Evolutionary conservation across 2,113 vertebrate genomes (phyloP).

Genomic region (cattle (Bos taurus)): ARS-UCD2.0 NC_037339.1:73168001-73168500

Average conservation of each 20-base stretch:
- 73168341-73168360: neutral
- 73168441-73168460: slow-evolving; percentile 25
- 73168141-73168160: neutral
- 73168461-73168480: neutral
- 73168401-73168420: neutral
- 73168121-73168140: neutral
- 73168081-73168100: neutral
- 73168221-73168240: neutral
- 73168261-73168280: neutral
- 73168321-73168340: neutral
- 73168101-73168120: too few relatives aligned
- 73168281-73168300: neutral
- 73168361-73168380: neutral
- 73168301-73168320: neutral
- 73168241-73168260: neutral
- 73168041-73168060: too few relatives aligned
- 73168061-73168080: neutral
- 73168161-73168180: neutral
- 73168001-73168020: neutral
- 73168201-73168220: neutral
- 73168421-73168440: neutral
- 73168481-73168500: neutral
- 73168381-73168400: neutral
- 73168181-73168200: neutral
- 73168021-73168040: rapidly evolving